These are phyloP conservation scores for Avahi laniger DNA, from an alignment of 2,797 vertebrate genomes.

Conservation along the genomic window DNA sequence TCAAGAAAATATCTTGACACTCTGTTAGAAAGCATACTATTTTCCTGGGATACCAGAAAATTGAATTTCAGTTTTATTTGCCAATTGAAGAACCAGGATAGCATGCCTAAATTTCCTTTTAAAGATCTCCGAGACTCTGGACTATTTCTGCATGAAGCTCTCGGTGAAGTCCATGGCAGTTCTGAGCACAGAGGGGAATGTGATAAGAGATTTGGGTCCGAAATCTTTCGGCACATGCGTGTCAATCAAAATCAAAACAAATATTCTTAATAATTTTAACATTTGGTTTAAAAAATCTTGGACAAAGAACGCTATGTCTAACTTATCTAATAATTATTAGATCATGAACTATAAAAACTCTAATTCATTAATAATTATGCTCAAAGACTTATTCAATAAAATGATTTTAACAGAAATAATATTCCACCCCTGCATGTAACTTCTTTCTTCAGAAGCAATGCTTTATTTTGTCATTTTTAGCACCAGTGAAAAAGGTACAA, in stretches of 20 bases:
- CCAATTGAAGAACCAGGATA: neutral
- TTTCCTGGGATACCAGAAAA: neutral
- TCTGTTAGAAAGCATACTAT: conserved; percentile 27
- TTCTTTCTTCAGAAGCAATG: conserved; percentile 48
- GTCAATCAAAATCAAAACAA: conserved; percentile 57
- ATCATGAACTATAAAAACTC: neutral
- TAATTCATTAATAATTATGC: conserved; percentile 47
- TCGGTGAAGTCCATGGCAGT: neutral
- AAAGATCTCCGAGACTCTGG: neutral
- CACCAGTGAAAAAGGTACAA: conserved; percentile 44
- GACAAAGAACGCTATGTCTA: neutral
- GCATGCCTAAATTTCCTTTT: neutral
- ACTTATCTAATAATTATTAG: conserved; percentile 15
- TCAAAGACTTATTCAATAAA: conserved; percentile 49
- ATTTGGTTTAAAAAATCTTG: neutral
- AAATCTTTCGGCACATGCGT: neutral
- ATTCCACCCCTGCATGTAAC: neutral
- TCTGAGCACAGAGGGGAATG: neutral
- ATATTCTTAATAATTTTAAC: neutral
- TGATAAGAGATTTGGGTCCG: neutral
- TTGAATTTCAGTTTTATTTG: conserved; percentile 46
- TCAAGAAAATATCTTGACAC: conserved; percentile 37
- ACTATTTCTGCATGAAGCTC: neutral
- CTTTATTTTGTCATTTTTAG: conserved; percentile 57
- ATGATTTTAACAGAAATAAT: neutral